These are phyloP conservation scores for Mus pahari DNA, from an alignment of 2,113 vertebrate genomes.

Conservation along the genomic window DNA sequence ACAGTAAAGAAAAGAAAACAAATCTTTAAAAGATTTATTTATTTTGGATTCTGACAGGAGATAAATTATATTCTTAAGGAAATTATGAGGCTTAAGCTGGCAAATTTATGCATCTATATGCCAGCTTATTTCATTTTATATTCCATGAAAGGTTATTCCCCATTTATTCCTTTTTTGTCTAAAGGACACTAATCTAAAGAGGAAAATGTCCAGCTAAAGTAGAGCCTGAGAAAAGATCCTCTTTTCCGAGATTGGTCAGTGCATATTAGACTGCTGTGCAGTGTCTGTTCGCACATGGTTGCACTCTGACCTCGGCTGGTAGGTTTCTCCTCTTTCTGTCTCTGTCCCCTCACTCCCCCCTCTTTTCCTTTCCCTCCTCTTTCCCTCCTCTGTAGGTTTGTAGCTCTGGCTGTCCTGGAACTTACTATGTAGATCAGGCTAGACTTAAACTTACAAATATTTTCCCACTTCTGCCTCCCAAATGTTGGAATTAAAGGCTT, in stretches of 20 bases:
- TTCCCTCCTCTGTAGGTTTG: neutral
- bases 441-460: neutral
- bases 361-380: neutral
- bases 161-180: conserved; percentile 7
- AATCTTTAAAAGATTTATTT: neutral
- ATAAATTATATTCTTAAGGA: neutral
- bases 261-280: neutral
- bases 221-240: neutral
- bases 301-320: neutral
- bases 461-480: neutral
- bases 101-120: neutral
- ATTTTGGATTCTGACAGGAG: neutral
- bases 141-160: conserved; percentile 35
- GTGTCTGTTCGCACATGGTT: neutral
- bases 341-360: neutral
- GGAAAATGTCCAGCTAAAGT: neutral
- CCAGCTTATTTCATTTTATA: conserved; percentile 30
- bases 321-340: neutral
- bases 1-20: no score
- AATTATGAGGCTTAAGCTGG: neutral
- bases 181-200: neutral
- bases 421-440: neutral
- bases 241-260: neutral
- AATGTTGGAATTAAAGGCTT: neutral
- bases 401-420: neutral